Conservation (phyloP, 2,113 vertebrate genomes). For the Apus apus region DNA sequence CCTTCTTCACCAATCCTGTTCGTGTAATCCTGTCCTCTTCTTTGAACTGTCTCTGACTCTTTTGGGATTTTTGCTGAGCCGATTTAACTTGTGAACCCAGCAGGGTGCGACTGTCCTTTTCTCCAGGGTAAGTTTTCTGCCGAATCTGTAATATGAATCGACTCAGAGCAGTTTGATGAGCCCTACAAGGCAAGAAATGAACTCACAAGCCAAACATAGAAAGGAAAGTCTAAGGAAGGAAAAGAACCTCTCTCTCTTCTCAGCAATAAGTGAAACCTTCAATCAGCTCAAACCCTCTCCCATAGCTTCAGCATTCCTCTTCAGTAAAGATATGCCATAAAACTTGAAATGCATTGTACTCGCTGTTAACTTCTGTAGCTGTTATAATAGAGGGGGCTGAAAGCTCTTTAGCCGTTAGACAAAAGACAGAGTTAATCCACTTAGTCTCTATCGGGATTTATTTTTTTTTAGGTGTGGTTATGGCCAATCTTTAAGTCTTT, state of each 20-base stretch:
- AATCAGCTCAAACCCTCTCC: neutral
- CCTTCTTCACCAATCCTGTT: neutral
- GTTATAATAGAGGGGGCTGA: neutral
- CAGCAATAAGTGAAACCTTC: neutral
- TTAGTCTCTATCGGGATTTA: neutral
- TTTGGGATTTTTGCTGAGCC: accelerated
- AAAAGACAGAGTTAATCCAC: neutral
- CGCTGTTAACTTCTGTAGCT: neutral
- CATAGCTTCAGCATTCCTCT: neutral
- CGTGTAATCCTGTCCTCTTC: neutral
- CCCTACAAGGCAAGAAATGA: neutral
- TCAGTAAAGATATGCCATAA: neutral
- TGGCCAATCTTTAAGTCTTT: neutral
- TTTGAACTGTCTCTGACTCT: neutral
- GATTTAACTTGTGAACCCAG: accelerated
- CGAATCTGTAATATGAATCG: neutral
- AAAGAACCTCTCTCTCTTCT: neutral
- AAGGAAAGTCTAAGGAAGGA: neutral
- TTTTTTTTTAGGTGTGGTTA: slow-evolving; percentile 14
- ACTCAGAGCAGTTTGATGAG: neutral
- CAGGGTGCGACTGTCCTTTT: neutral
- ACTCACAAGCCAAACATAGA: neutral
- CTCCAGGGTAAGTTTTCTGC: neutral
- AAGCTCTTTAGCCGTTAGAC: neutral
- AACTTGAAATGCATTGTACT: neutral